phyloP scores from a whole-genome alignment of 2,888 invertebrate genomes.

The Himalopsyche japonica region DNA sequence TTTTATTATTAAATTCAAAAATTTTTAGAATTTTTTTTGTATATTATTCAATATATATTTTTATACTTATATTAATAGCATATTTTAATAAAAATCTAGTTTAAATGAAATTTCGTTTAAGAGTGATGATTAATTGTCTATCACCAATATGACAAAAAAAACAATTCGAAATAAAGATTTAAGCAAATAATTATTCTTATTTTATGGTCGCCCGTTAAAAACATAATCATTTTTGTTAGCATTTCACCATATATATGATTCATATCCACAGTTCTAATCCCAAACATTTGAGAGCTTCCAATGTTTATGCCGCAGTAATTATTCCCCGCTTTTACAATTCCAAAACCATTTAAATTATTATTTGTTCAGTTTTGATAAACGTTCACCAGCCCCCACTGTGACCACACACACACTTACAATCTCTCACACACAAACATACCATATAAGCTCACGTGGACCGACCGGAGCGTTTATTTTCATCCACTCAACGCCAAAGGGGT shows the following conservation, averaged over 20 bases:
- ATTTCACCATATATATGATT: background rate
- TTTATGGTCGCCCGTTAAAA: background rate
- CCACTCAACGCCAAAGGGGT: conserved; percentile 35
- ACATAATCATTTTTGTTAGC: background rate
- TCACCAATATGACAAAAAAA: too few relatives aligned
- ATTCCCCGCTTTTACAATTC: background rate
- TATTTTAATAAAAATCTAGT: too few relatives aligned
- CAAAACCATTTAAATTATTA: background rate
- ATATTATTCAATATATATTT: too few relatives aligned
- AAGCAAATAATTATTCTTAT: background rate
- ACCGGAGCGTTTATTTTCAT: conserved; percentile 34
- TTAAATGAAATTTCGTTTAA: too few relatives aligned
- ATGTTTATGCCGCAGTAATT: background rate
- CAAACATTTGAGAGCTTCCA: background rate
- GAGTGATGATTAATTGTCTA: too few relatives aligned
- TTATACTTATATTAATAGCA: too few relatives aligned
- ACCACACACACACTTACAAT: background rate
- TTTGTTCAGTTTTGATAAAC: conserved; percentile 9
- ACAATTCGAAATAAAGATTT: too few relatives aligned
- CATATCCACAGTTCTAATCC: background rate
- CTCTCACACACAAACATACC: background rate
- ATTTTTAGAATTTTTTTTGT: too few relatives aligned
- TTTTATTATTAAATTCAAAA: too few relatives aligned
- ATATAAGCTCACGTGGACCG: conserved; percentile 13
- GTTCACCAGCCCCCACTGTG: conserved; percentile 13